A percentile compares a stretch with the other conserved stretches of the same genome.
Conservation (phyloP, 2,797 vertebrate species). For the Neosalanx taihuensis region DNA sequence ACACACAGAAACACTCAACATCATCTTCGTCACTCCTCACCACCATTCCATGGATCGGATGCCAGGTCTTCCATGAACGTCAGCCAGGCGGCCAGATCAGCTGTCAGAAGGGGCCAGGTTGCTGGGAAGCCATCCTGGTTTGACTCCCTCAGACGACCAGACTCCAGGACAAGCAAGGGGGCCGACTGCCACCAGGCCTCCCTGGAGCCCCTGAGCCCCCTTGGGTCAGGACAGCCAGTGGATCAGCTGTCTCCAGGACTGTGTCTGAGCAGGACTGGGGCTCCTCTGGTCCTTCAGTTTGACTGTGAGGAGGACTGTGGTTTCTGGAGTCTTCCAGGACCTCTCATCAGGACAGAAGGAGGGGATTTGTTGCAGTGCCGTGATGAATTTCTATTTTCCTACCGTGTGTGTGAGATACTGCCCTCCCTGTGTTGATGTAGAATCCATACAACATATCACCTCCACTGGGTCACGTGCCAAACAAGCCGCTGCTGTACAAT, state of each 20-base stretch:
- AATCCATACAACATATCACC: not conserved
- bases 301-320: not conserved
- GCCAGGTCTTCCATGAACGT: not conserved
- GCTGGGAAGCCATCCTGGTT: no score
- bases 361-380: not conserved
- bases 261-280: not conserved
- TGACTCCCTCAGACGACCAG: not conserved
- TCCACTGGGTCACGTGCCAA: conserved; percentile 8
- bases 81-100: not conserved
- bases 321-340: no score
- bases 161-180: conserved; percentile 4
- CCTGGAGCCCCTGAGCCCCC: not conserved
- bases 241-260: not conserved
- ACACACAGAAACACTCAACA: conserved; percentile 14
- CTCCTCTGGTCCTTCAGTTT: not conserved
- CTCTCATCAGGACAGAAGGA: not conserved
- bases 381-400: conserved; percentile 16
- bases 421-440: no score
- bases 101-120: conserved; percentile 1
- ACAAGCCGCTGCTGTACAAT: not conserved
- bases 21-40: not conserved
- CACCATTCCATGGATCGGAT: not conserved
- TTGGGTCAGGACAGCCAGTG: no score
- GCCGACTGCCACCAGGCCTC: not conserved
- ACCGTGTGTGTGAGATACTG: not conserved